Evolutionary conservation across 1,140 invertebrate species (phyloP).

Genomic region (Berghia stephanieae): DNA sequence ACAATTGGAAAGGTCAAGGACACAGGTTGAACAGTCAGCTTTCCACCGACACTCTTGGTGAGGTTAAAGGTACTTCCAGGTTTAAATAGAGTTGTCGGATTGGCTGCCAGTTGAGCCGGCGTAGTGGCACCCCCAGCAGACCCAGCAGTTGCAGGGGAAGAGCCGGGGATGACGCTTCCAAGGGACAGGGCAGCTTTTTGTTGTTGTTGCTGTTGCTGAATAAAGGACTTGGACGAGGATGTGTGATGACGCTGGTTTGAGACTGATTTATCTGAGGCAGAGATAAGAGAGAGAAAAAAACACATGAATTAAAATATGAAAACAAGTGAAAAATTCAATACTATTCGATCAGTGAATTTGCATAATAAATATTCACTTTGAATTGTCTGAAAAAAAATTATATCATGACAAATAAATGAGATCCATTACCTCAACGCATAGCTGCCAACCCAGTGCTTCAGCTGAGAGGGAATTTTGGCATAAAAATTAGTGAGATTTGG

Average conservation of each 20-base stretch:
- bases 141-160: neutral
- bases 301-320: too few relatives aligned
- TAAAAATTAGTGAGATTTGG: too few relatives aligned
- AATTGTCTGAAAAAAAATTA: too few relatives aligned
- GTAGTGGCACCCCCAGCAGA: neutral
- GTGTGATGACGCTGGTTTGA: neutral
- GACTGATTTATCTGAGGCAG: slow-evolving; percentile 24
- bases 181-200: neutral
- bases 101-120: slow-evolving; percentile 35
- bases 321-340: too few relatives aligned
- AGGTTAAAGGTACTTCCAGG: slow-evolving; percentile 42
- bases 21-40: slow-evolving; percentile 51
- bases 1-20: slow-evolving; percentile 55
- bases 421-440: too few relatives aligned
- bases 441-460: too few relatives aligned
- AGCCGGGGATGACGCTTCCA: neutral
- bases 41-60: slow-evolving; percentile 44
- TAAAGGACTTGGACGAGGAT: neutral
- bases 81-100: slow-evolving; percentile 52
- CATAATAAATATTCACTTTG: too few relatives aligned
- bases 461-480: too few relatives aligned
- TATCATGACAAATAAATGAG: too few relatives aligned
- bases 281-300: neutral
- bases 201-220: slow-evolving; percentile 14
- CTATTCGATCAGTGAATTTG: too few relatives aligned